Base-by-base conservation (phyloP, 2,797 vertebrate genomes). In the Nothura maculosa region DNA sequence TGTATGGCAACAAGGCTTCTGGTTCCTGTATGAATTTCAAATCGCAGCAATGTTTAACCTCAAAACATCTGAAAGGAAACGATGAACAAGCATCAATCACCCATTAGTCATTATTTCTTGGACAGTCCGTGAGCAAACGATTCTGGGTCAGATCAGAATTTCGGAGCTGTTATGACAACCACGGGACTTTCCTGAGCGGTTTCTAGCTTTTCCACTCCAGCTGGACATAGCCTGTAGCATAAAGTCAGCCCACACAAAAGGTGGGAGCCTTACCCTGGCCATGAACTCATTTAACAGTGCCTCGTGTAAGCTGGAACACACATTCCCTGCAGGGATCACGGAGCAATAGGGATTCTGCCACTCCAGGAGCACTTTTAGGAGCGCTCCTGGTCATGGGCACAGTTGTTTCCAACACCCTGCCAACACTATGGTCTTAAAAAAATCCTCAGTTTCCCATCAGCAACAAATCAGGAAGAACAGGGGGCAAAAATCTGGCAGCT, bases 1-100 rank as follows among this genome's bases (percentile, higher is more conserved):
- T 96, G 93, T 92, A 74, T 86, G 82, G 87, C 87, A 94, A 95
- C 94, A 95, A 93, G 69, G 47, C 76, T 95, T 85, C 60, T 95
- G 48, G 30, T 91, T 95, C 36, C 89, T 48, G 61, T 38, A 79
- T 28, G 82, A 89, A 85, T 92, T 93, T 92, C 70, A 74, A 93
- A 78, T 87, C 52, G 75, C 22, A 85, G 63, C 22, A 2, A 58
- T 67, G 67, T 95, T 93, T 91, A 96, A 94, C 73, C 93, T 93
- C 73, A 79, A 81, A 95, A 79, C 36, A 81, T 87, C 70, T 77
- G 70, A 94, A 85, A 81, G 74, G 60, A 94, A 85, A 48, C 0
- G 0, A 93, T 61, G 87, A 93, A 81, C 40, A 79, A 84, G 74
- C 32, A 89, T 55, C 66, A 82, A 10, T 69, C 75, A 72, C 45